Percentiles rank a stretch among this genome's conserved stretches.
phyloP scores from a whole-genome alignment of 1,140 invertebrate species.

The Drosophila serrata region DNA sequence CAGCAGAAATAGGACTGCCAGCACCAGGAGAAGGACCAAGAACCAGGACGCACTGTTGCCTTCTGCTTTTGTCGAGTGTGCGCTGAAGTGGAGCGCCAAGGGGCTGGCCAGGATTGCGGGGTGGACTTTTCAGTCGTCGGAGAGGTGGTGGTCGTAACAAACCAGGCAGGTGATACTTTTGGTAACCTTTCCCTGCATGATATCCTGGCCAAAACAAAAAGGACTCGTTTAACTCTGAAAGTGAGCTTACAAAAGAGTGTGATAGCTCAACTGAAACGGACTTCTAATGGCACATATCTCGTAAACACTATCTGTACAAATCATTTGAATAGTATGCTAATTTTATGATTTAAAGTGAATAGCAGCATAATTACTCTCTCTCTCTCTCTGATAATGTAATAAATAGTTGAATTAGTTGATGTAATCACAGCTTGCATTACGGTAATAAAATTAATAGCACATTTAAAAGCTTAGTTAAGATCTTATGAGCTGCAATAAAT shows the following conservation, averaged over 20 bases:
- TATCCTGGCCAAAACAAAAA: constrained; percentile 29
- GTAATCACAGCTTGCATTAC: background rate
- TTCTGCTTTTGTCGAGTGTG: constrained; percentile 50
- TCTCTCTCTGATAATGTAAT: background rate
- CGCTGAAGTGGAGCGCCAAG: constrained; percentile 75
- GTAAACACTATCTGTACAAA: background rate
- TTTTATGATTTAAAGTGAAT: background rate
- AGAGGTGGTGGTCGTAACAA: constrained; percentile 32
- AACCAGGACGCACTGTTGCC: constrained; percentile 53
- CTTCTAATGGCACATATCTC: background rate
- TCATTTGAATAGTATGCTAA: background rate
- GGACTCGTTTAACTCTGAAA: constrained; percentile 32
- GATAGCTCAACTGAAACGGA: constrained; percentile 7
- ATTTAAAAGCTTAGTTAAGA: background rate
- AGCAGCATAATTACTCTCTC: background rate
- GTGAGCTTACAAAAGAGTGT: constrained; percentile 33
- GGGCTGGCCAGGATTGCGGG: constrained; percentile 10
- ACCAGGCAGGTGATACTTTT: constrained; percentile 73
- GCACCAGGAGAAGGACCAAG: constrained; percentile 35
- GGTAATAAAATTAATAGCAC: background rate
- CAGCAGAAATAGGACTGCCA: constrained; percentile 15
- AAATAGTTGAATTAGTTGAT: background rate
- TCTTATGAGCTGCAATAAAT: background rate
- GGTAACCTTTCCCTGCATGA: constrained; percentile 32
- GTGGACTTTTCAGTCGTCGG: constrained; percentile 10